Conservation (phyloP, 1,140 invertebrate species). For the Yoshiicerus persimilis region DNA sequence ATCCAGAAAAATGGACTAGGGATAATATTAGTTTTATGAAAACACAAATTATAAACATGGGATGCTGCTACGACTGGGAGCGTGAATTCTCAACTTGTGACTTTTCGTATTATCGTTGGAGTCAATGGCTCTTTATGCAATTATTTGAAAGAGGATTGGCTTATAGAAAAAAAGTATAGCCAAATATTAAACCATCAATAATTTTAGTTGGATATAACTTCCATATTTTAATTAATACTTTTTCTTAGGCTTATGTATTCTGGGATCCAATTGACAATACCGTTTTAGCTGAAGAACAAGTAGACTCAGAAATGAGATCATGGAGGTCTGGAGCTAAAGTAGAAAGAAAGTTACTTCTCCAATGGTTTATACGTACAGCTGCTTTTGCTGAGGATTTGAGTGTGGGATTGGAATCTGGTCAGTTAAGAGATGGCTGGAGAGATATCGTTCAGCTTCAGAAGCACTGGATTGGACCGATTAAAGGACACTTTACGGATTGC, state of each 20-base stretch:
- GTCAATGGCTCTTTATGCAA: constrained; percentile 91
- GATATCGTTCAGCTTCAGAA: constrained; percentile 88
- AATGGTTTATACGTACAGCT: constrained; percentile 95
- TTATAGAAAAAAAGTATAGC: constrained; percentile 77
- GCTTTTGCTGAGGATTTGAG: constrained; percentile 74
- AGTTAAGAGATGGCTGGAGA: constrained; percentile 59
- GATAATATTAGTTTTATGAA: constrained; percentile 90
- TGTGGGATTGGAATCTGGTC: constrained; percentile 48
- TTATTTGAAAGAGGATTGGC: constrained; percentile 80
- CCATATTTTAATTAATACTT: background rate
- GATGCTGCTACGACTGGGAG: constrained; percentile 92
- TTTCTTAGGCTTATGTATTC: constrained; percentile 77
- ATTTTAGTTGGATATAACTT: background rate
- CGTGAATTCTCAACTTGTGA: constrained; percentile 79
- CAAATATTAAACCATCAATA: background rate
- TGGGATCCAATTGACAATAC: constrained; percentile 99
- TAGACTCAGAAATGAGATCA: constrained; percentile 84
- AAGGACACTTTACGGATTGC: constrained; percentile 43
- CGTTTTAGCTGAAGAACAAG: constrained; percentile 97
- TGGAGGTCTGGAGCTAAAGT: constrained; percentile 97
- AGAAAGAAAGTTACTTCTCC: constrained; percentile 82
- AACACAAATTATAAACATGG: constrained; percentile 76
- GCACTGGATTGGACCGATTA: constrained; percentile 87
- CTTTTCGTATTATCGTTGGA: constrained; percentile 85
- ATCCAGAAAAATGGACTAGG: constrained; percentile 82